These are phyloP conservation scores for Dromococcyx pavoninus DNA, from an alignment of 2,797 vertebrate species.

Conservation along the genomic window DNA sequence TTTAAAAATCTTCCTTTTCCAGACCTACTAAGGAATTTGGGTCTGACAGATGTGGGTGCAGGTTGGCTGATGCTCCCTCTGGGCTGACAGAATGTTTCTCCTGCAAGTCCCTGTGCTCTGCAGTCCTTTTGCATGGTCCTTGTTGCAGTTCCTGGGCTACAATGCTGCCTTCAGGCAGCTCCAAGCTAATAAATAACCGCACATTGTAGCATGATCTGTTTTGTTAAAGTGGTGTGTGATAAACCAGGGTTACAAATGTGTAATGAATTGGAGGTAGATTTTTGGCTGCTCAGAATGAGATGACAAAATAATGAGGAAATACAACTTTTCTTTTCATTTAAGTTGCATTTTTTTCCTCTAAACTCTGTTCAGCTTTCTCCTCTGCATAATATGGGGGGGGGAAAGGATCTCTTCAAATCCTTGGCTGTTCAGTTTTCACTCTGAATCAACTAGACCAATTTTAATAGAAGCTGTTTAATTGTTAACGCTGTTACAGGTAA, in stretches of 20 bases:
- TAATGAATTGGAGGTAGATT: not conserved
- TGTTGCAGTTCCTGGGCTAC: fast-evolving
- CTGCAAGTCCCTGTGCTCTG: not conserved
- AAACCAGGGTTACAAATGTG: not conserved
- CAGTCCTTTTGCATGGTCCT: not conserved
- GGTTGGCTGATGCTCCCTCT: not conserved
- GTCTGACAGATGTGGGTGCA: not conserved
- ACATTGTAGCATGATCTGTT: not conserved
- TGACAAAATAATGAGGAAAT: not conserved
- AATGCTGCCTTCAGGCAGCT: not conserved
- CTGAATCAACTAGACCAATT: not conserved
- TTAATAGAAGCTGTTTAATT: not conserved
- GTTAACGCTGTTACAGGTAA: not conserved
- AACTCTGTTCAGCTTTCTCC: not conserved
- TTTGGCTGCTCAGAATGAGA: fast-evolving
- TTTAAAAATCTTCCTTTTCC: not conserved
- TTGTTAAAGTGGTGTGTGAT: not conserved
- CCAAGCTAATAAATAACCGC: not conserved
- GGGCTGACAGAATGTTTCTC: not conserved
- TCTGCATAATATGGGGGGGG: not conserved
- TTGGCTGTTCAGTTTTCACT: not conserved
- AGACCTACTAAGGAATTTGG: not conserved
- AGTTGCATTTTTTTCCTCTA: not conserved
- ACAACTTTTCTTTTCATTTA: not conserved
- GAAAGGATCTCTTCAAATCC: not conserved